Evolutionary conservation across 2,888 invertebrate species (phyloP).

Genomic region (Ormyrus pomaceus): DNA sequence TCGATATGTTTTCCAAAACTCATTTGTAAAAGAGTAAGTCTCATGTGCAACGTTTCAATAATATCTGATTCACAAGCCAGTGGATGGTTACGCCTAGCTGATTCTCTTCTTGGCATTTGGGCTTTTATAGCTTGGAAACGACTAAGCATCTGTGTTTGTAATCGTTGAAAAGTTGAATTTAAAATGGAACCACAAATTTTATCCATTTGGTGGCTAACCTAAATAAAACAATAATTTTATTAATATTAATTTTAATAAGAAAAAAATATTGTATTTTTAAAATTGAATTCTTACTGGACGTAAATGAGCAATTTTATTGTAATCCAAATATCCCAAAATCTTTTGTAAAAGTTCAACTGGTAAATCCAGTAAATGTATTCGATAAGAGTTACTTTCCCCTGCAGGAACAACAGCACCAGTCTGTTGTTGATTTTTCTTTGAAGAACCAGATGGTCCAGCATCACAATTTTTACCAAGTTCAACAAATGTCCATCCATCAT

Average conservation of each 20-base stretch:
- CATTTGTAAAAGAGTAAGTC: slow-evolving; percentile 93
- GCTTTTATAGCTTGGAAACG: slow-evolving; percentile 92
- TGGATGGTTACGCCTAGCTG: slow-evolving; percentile 92
- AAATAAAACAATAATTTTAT: slow-evolving; percentile 49
- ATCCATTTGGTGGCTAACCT: slow-evolving; percentile 91
- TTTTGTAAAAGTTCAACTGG: slow-evolving; percentile 89
- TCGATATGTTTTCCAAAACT: slow-evolving; percentile 97
- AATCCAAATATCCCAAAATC: slow-evolving; percentile 85
- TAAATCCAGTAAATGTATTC: slow-evolving; percentile 81
- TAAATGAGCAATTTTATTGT: slow-evolving; percentile 86
- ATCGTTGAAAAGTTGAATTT: slow-evolving; percentile 89
- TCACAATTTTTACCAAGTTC: slow-evolving; percentile 66
- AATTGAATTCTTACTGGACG: slow-evolving; percentile 82
- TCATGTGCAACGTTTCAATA: slow-evolving; percentile 94
- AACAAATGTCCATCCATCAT: slow-evolving; percentile 68
- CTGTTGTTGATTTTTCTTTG: slow-evolving; percentile 58
- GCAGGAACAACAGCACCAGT: slow-evolving; percentile 11
- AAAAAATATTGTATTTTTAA: background rate
- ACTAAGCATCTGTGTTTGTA: slow-evolving; percentile 90
- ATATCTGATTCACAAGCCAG: slow-evolving; percentile 95
- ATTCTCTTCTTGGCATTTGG: slow-evolving; percentile 94
- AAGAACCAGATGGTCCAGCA: slow-evolving; percentile 62
- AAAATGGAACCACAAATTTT: slow-evolving; percentile 86
- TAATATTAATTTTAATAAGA: background rate
- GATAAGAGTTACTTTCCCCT: slow-evolving; percentile 32